These are phyloP conservation scores for Hafferia zeledoni DNA, from an alignment of 2,797 vertebrate genomes.

Conservation along the genomic window DNA sequence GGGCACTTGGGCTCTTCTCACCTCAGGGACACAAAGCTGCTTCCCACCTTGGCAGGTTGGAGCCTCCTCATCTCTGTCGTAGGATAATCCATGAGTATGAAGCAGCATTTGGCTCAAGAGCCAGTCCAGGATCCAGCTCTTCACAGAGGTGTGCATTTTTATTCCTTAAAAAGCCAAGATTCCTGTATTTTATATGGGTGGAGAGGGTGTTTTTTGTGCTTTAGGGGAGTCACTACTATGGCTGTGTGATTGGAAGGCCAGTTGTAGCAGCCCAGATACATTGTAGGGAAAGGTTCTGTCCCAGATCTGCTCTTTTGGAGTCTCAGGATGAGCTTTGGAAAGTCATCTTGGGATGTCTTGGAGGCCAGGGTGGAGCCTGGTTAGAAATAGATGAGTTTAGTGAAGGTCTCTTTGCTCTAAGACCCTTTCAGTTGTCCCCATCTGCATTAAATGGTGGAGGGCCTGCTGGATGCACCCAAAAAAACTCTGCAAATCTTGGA, in stretches of 20 bases:
- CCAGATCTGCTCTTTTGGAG: not conserved
- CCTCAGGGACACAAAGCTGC: not conserved
- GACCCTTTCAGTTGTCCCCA: not conserved
- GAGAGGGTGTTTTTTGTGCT: not conserved
- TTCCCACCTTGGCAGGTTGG: not conserved
- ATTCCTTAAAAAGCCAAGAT: not conserved
- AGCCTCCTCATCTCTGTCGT: not conserved
- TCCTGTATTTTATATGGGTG: accelerated
- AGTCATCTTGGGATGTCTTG: not conserved
- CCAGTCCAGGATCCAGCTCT: not conserved
- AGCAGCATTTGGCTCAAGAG: not conserved
- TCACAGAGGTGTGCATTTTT: not conserved
- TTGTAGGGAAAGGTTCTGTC: not conserved
- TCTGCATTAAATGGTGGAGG: not conserved
- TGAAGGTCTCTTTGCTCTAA: not conserved
- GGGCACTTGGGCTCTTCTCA: not conserved
- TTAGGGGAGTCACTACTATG: not conserved
- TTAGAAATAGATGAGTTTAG: not conserved
- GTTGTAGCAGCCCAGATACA: not conserved
- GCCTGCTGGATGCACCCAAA: not conserved
- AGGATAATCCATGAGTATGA: not conserved
- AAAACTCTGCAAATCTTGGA: not conserved
- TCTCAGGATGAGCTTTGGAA: not conserved
- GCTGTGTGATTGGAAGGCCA: not conserved
- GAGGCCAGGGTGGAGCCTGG: not conserved